These are phyloP conservation scores for Muschampia plurimacula DNA, from an alignment of 2,888 invertebrate species.

Conservation along the genomic window DNA sequence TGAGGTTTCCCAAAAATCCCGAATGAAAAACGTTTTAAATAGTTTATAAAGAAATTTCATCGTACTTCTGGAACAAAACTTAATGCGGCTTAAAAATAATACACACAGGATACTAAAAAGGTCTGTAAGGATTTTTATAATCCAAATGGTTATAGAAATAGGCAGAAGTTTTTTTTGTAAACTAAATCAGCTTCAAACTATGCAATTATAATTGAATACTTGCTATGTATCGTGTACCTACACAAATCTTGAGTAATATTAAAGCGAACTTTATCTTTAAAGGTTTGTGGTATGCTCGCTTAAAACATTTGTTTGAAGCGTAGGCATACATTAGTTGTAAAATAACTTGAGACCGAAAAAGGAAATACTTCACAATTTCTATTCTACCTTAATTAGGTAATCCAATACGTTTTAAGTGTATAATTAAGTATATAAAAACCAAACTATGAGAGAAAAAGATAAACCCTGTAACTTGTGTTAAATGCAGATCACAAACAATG, in stretches of 20 bases:
- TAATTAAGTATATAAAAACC: too few relatives aligned
- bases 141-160: too few relatives aligned
- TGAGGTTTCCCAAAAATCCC: not conserved
- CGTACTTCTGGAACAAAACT: not conserved
- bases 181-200: not conserved
- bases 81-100: too few relatives aligned
- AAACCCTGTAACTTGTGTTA: too few relatives aligned
- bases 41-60: not conserved
- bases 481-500: too few relatives aligned
- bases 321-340: not conserved
- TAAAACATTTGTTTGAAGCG: not conserved
- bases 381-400: not conserved
- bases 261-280: not conserved
- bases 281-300: not conserved
- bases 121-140: too few relatives aligned
- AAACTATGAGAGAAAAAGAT: too few relatives aligned
- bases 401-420: not conserved
- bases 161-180: too few relatives aligned
- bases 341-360: not conserved
- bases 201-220: not conserved
- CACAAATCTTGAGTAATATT: conserved; percentile 1
- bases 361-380: not conserved
- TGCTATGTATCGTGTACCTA: not conserved
- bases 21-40: not conserved
- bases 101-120: too few relatives aligned